Percentiles rank a stretch among this genome's conserved stretches.
Evolutionary conservation across 2,797 vertebrate genomes (phyloP).

Genomic region (Tragelaphus eurycerus): DNA sequence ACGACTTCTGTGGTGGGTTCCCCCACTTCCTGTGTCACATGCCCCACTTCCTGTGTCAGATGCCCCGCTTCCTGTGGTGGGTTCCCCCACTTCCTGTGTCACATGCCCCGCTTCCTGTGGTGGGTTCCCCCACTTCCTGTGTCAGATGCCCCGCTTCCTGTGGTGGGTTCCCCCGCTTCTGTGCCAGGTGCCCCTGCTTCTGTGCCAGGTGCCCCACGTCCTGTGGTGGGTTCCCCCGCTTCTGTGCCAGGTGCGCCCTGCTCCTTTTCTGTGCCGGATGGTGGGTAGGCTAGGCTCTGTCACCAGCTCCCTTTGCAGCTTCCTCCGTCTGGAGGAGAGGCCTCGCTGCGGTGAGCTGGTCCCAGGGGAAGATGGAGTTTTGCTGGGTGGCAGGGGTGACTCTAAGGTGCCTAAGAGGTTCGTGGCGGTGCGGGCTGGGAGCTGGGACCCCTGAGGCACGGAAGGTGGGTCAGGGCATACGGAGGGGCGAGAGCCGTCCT

Average conservation of each 20-base stretch:
- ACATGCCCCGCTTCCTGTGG: too few relatives aligned
- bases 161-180: too few relatives aligned
- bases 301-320: not conserved
- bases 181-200: too few relatives aligned
- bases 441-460: not conserved
- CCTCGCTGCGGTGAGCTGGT: not conserved
- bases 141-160: too few relatives aligned
- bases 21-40: too few relatives aligned
- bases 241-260: too few relatives aligned
- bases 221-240: not conserved
- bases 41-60: too few relatives aligned
- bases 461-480: not conserved
- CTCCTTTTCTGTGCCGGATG: not conserved
- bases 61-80: too few relatives aligned
- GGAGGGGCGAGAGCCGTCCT: not conserved
- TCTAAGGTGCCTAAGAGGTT: not conserved
- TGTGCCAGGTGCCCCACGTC: not conserved
- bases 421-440: not conserved
- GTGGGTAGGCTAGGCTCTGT: not conserved
- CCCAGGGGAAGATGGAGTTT: not conserved
- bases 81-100: too few relatives aligned
- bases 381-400: too few relatives aligned
- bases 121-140: too few relatives aligned
- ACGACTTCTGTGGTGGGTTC: accelerated
- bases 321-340: not conserved